These are phyloP conservation scores for Agapornis roseicollis DNA, from an alignment of 2,113 vertebrate genomes.

Conservation along the genomic window DNA sequence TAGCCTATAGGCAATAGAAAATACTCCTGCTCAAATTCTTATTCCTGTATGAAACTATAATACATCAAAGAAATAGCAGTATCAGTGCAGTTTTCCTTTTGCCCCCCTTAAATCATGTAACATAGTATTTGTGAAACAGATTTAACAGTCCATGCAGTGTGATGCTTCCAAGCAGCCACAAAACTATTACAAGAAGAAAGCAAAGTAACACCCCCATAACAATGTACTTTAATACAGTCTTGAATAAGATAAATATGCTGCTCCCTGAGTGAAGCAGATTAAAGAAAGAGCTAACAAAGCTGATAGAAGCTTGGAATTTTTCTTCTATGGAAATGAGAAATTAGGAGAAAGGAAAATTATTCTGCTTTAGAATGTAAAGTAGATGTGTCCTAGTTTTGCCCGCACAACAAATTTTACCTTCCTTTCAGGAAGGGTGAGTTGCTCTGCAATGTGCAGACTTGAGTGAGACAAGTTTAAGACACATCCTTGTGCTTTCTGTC, in stretches of 20 bases:
- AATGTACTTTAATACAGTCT: not conserved
- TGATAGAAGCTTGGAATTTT: not conserved
- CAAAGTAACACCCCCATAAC: not conserved
- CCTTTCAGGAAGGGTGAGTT: not conserved
- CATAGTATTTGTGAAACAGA: not conserved
- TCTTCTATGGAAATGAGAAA: not conserved
- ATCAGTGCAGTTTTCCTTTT: not conserved
- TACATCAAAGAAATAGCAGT: not conserved
- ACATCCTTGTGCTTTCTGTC: not conserved
- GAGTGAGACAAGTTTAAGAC: not conserved
- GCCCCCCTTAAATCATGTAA: not conserved
- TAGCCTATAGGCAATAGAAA: not conserved
- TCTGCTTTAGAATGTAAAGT: not conserved
- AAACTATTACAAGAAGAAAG: not conserved
- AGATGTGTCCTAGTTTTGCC: not conserved
- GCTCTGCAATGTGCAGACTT: not conserved
- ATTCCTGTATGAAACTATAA: not conserved
- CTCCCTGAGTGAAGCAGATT: not conserved
- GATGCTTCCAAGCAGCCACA: not conserved
- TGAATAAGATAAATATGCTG: not conserved
- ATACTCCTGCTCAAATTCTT: not conserved
- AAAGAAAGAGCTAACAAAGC: not conserved
- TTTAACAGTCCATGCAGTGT: not conserved
- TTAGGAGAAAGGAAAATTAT: not conserved
- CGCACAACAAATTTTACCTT: not conserved